Evolutionary conservation across 2,113 vertebrate genomes (phyloP).

Genomic region (Pygoscelis adeliae): DNA sequence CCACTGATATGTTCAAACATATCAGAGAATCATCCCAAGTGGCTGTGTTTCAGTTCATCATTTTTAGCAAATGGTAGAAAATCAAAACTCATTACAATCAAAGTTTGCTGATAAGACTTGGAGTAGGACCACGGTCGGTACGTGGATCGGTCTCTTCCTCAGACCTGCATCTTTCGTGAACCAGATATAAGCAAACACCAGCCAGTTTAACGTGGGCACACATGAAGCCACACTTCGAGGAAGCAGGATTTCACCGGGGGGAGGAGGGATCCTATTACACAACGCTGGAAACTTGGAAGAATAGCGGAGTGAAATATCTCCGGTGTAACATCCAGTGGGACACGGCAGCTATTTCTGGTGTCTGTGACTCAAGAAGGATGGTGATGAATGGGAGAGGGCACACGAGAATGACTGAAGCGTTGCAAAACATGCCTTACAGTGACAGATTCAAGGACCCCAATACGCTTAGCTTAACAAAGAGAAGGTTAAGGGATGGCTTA

Average conservation of each 20-base stretch:
- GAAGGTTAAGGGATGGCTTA: conserved; percentile 58
- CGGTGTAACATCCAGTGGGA: conserved; percentile 19
- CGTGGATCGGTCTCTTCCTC: not conserved
- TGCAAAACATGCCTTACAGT: conserved; percentile 58
- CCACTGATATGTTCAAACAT: not conserved
- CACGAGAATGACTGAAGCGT: conserved; percentile 25
- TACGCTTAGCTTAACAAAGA: conserved; percentile 67
- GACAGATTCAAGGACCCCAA: conserved; percentile 67
- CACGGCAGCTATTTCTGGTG: conserved; percentile 45
- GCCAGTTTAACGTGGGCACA: not conserved
- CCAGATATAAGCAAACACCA: not conserved
- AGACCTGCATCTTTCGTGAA: rapidly evolving
- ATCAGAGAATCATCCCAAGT: not conserved
- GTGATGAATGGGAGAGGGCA: conserved; percentile 63
- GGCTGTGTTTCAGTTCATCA: not conserved
- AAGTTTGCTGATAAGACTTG: not conserved
- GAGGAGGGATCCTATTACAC: not conserved
- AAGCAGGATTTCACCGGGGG: not conserved
- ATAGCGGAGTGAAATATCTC: not conserved
- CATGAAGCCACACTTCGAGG: not conserved
- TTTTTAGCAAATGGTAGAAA: not conserved
- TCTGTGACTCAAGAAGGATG: not conserved
- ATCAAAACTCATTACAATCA: not conserved
- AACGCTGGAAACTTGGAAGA: not conserved
- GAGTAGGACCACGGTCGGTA: rapidly evolving